Base-by-base conservation (phyloP, 2,888 invertebrate species). In the Gastrophysa polygoni region DNA sequence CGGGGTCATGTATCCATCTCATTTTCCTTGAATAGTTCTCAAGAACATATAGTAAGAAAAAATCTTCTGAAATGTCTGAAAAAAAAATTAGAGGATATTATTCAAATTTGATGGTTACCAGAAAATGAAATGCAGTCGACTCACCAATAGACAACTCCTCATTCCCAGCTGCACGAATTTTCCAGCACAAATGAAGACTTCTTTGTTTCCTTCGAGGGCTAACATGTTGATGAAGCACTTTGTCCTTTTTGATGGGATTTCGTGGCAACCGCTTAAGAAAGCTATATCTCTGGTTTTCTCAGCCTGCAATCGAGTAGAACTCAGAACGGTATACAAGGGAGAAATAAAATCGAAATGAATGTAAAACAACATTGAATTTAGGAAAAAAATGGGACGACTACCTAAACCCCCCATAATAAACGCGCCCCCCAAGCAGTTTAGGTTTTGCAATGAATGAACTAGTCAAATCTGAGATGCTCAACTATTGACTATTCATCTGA, bases 31-130 rank as follows among this genome's bases (percentile, higher is more conserved):
- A 24, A 50, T 28, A 3, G 49, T 29, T 28, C 24, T 50, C 17
- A 50, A 16, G 17, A 50, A 50, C 49, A 50, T 50, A 28, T 50
- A 50, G 17, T 50, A 50, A 5, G 49, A 50, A 28, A 50, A 50
- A 17, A 50, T 14, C 14, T 24, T 50, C 21, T 28, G 24, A 28
- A 28, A 50, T 28, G 29, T 14, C 49, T 50, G 49, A 50, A 50
- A 50, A 29, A 6, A 5, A 3, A 38, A 38, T 38, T 3, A 38
- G n/a, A n/a, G n/a, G n/a, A n/a, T n/a, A n/a, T n/a, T n/a, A n/a
- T n/a, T 38, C 5, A 38, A 4, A 6, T 38, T 6, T 38, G 38
- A 38, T 24, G 3, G 7, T 24, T 7, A 24, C 7, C 24, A 24
- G 24, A 7, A 5, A 24, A 5, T 24, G 4, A 3, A 24, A 24